Percentiles rank a stretch among this genome's conserved stretches.
phyloP scores from a whole-genome alignment of 2,113 vertebrate genomes.

The Corythoichthys haematopterus region DNA sequence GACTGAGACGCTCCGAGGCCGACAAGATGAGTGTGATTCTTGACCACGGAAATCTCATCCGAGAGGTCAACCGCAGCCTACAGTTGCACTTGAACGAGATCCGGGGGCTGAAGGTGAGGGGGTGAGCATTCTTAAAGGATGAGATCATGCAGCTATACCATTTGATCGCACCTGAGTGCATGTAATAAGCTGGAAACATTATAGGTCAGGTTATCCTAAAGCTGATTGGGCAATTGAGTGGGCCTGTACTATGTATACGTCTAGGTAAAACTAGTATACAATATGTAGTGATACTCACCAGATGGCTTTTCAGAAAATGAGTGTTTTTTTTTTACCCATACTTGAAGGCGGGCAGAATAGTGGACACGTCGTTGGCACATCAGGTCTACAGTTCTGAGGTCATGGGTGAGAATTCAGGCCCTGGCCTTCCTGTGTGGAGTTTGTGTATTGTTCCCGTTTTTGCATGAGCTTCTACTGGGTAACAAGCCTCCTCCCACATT shows the following conservation, averaged over 20 bases:
- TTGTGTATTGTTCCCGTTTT: not conserved
- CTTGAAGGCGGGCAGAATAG: not conserved
- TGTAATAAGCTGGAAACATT: slow-evolving; percentile 13
- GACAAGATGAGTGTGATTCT: slow-evolving; percentile 98
- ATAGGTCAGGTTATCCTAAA: slow-evolving; percentile 21
- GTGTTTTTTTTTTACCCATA: not conserved
- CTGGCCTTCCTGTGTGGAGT: not conserved
- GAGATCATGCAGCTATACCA: slow-evolving; percentile 56
- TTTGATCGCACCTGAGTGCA: slow-evolving; percentile 62
- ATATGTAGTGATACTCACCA: not conserved
- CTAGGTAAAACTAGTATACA: not conserved
- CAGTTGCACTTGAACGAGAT: slow-evolving; percentile 97
- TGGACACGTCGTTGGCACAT: not conserved
- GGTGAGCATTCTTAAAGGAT: slow-evolving; percentile 48
- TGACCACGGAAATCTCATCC: slow-evolving; percentile 96
- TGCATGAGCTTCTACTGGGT: not conserved
- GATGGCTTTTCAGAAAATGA: not conserved
- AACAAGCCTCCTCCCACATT: not conserved
- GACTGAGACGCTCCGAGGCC: slow-evolving; percentile 87
- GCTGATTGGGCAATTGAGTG: slow-evolving; percentile 20
- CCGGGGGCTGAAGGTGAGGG: slow-evolving; percentile 91
- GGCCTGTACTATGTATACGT: slow-evolving; percentile 7
- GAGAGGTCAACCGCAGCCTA: slow-evolving; percentile 95
- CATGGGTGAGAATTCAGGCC: not conserved
- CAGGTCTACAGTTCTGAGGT: not conserved